Evolutionary conservation across 2,113 vertebrate species (phyloP).

Genomic region (Syngnathoides biaculeatus): DNA sequence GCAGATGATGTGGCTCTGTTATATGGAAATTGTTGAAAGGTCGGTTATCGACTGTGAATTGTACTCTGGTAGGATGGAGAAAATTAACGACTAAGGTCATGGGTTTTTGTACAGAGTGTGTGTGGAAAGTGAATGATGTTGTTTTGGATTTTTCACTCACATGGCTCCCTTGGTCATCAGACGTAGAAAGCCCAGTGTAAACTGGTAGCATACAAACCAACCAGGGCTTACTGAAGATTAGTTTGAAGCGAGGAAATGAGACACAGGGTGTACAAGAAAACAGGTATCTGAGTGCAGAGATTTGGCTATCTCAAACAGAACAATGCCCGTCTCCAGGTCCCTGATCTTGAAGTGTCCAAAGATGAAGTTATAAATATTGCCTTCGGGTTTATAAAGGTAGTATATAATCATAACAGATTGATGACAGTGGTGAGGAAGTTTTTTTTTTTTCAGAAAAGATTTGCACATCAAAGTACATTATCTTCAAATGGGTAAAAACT

Average conservation of each 20-base stretch:
- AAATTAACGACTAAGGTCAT: background rate
- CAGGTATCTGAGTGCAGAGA: conserved; percentile 79
- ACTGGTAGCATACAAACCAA: conserved; percentile 92
- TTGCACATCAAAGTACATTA: no score
- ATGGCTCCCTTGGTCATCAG: conserved; percentile 89
- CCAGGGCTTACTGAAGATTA: conserved; percentile 42
- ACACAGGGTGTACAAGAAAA: background rate
- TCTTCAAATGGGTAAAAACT: no score
- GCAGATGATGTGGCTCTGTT: no score
- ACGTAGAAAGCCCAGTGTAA: conserved; percentile 87
- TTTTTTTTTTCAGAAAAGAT: background rate
- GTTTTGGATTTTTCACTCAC: conserved; percentile 71
- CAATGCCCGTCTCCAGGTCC: conserved; percentile 86
- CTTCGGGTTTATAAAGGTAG: conserved; percentile 89
- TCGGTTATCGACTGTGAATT: conserved; percentile 89
- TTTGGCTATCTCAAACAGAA: conserved; percentile 93
- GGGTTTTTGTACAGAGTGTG: conserved; percentile 26
- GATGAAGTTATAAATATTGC: conserved; percentile 89
- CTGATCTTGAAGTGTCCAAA: conserved; percentile 94
- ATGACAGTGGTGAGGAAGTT: background rate
- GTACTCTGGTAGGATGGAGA: conserved; percentile 74
- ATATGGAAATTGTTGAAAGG: conserved; percentile 89
- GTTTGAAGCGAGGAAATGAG: background rate
- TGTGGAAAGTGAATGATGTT: background rate
- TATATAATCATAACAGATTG: conserved; percentile 58